Evolutionary conservation across 2,797 vertebrate genomes (phyloP).

Genomic region (Enteromius afrohamiltoni): DNA sequence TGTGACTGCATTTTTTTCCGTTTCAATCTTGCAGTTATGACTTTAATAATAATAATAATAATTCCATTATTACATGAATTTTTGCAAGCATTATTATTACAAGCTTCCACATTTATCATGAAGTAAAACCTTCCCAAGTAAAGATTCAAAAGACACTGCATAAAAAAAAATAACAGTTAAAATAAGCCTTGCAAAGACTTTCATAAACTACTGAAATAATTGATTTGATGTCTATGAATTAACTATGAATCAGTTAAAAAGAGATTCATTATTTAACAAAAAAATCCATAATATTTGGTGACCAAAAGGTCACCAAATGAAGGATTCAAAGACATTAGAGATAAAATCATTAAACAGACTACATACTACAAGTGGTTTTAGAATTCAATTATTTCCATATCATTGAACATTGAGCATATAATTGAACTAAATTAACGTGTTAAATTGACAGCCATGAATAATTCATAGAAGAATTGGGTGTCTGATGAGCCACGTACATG

Average conservation of each 20-base stretch:
- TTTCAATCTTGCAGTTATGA: neutral
- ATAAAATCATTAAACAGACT: neutral
- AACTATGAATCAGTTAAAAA: neutral
- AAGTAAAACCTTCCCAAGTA: neutral
- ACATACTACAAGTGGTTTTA: slow-evolving; percentile 8
- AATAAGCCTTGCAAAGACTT: neutral
- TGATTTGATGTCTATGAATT: neutral
- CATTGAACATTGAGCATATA: slow-evolving; percentile 50
- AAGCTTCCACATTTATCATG: neutral
- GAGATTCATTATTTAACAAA: neutral
- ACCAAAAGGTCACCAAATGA: neutral
- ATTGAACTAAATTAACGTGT: slow-evolving; percentile 44
- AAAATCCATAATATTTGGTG: neutral
- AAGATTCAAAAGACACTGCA: neutral
- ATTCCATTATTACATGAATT: neutral
- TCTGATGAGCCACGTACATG: slow-evolving; percentile 36
- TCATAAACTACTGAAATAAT: neutral
- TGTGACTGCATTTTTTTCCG: too few relatives aligned
- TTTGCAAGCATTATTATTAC: neutral
- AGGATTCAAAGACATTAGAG: neutral
- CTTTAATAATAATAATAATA: neutral
- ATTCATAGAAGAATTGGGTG: slow-evolving; percentile 10
- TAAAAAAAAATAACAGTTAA: neutral
- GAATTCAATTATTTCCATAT: slow-evolving; percentile 40
- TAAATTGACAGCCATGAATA: slow-evolving; percentile 34